Evolutionary conservation across 2,888 invertebrate genomes (phyloP), one percentile per base, ranked within the genome.

Genomic region (Philaethria dido): DNA sequence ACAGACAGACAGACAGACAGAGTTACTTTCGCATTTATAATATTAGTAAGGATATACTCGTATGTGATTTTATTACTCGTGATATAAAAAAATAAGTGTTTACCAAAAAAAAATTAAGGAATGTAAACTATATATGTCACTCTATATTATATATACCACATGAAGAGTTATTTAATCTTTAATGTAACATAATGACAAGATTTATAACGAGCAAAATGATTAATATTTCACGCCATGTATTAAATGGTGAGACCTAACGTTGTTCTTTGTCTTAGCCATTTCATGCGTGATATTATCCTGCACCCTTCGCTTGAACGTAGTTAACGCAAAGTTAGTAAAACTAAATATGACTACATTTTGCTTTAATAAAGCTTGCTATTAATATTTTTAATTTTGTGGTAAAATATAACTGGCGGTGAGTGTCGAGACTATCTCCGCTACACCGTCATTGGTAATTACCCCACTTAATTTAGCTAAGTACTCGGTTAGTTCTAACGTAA

Each of bases 381-480:
- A 29, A 29, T 29, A 33, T 52, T 52, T 52, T 52, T 16, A n/a
- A 52, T 16, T 52, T 29, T 52, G 29, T 29, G 11, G 29, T 52
- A 52, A 52, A 29, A 16, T 52, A 52, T 52, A 33, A 16, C 29
- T 33, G 11, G 29, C 29, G 52, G 52, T 29, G 52, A 52, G 29
- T 16, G 50, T 8, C 25, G 52, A 52, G 52, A 52, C 33, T 52
- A 52, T 13, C 29, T n/a, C 33, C 13, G 20, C 50, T 50, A 25
- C 25, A n/a, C n/a, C 22, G 16, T 42, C 25, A 36, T 57, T 64
- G 55, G 36, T 45, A 57, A 57, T 64, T 47, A 47, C 47, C 36
- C 36, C 45, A 64, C 64, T 62, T 62, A 64, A 39, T 64, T 57
- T 39, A 33, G 20, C 25, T 64, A 29, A 52, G 52, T 20, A 52